A percentile compares a stretch with the other conserved stretches of the same genome.
These are phyloP conservation scores for Pelochelys cantorii DNA, from an alignment of 2,797 vertebrate genomes.

Conservation along the genomic window DNA sequence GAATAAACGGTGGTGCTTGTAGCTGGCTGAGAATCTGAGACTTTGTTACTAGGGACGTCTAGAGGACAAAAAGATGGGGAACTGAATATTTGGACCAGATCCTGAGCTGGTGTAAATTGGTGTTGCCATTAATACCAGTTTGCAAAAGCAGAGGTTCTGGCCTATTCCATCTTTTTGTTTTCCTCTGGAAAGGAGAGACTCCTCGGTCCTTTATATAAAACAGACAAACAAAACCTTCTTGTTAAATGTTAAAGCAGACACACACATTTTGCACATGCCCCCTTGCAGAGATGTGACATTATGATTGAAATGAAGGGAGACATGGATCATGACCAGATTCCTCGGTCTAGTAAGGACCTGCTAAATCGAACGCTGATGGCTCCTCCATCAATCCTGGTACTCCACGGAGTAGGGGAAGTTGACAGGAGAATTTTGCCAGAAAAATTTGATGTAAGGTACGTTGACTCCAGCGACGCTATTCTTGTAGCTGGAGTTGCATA, in stretches of 20 bases:
- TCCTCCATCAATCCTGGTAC: too few species aligned
- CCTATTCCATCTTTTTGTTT: accelerated
- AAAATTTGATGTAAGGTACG: too few species aligned
- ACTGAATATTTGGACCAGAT: accelerated
- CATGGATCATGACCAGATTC: not conserved
- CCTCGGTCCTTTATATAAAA: not conserved
- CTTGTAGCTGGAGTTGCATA: too few species aligned
- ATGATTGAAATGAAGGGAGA: not conserved
- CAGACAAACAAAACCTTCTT: not conserved
- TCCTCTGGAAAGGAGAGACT: not conserved
- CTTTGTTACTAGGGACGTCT: not conserved
- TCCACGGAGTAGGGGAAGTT: too few species aligned
- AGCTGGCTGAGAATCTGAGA: not conserved
- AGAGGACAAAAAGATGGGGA: accelerated
- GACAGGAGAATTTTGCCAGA: too few species aligned
- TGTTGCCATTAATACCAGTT: accelerated
- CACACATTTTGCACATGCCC: not conserved
- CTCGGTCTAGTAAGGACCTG: too few species aligned
- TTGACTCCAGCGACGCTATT: too few species aligned
- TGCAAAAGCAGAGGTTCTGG: accelerated
- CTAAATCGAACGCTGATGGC: too few species aligned
- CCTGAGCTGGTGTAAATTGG: accelerated
- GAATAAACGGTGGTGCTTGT: not conserved
- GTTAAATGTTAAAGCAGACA: not conserved
- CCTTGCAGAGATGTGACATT: not conserved